Conservation (phyloP, 37 sponge, comb jelly and placozoan genomes). For the Halisarca cf. caerulea region DNA sequence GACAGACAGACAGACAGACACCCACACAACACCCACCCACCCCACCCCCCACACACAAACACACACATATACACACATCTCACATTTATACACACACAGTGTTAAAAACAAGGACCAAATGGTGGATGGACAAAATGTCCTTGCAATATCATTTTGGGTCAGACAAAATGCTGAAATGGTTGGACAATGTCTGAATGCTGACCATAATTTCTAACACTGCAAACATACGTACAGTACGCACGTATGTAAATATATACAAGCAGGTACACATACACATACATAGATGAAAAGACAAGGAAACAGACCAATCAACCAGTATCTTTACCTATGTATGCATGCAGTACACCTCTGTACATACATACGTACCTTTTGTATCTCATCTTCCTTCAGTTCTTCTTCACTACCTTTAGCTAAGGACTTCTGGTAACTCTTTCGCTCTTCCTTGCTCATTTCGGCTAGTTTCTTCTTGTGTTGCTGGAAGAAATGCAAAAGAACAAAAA, state of each 20-base stretch:
- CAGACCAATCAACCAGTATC: no score
- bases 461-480: slow-evolving; percentile 53
- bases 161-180: neutral
- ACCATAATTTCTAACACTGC: neutral
- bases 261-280: no score
- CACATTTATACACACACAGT: no score
- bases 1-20: neutral
- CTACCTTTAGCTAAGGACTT: slow-evolving; percentile 18
- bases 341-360: neutral
- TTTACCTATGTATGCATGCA: no score
- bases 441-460: slow-evolving; percentile 36
- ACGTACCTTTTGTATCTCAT: slow-evolving; percentile 44
- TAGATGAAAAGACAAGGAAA: no score
- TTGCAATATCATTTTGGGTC: no score
- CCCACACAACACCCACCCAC: no score
- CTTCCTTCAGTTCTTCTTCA: slow-evolving; percentile 39
- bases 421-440: slow-evolving; percentile 37
- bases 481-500: neutral
- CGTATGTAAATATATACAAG: no score
- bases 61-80: slow-evolving; percentile 22
- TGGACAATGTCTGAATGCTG: neutral
- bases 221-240: no score
- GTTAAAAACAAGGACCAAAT: no score
- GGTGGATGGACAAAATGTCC: no score
- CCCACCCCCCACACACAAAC: slow-evolving; percentile 8